Evolutionary conservation across 2,113 vertebrate genomes (phyloP).

Genomic region (Apistogramma diplotaenia): DNA sequence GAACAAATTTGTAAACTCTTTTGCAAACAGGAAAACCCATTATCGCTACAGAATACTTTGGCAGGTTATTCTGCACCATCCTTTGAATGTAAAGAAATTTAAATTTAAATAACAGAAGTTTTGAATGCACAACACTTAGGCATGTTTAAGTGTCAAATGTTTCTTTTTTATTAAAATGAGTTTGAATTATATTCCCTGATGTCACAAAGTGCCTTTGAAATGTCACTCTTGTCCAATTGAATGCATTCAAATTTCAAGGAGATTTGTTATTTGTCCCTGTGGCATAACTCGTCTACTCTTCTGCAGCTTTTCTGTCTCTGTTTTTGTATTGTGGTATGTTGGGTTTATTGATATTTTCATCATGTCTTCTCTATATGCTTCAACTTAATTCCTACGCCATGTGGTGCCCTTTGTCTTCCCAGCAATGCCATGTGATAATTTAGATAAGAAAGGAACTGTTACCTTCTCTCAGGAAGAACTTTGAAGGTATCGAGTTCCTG

Average conservation of each 20-base stretch:
- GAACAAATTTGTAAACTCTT: neutral
- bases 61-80: neutral
- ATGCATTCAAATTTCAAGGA: neutral
- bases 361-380: too few relatives aligned
- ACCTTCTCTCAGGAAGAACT: too few relatives aligned
- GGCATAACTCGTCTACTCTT: neutral
- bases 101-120: neutral
- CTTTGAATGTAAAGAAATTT: neutral
- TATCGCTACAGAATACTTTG: neutral
- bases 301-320: neutral
- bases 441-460: too few relatives aligned
- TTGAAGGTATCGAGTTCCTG: too few relatives aligned
- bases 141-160: neutral
- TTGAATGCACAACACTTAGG: too few relatives aligned
- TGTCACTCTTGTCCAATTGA: neutral
- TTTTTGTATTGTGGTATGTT: constrained; percentile 21
- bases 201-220: neutral
- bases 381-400: too few relatives aligned
- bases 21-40: neutral
- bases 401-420: too few relatives aligned
- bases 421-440: too few relatives aligned
- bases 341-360: too few relatives aligned
- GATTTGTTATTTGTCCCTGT: neutral
- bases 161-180: neutral
- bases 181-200: neutral